phyloP scores from a whole-genome alignment of 1,140 invertebrate genomes.

The Physella acuta region DNA sequence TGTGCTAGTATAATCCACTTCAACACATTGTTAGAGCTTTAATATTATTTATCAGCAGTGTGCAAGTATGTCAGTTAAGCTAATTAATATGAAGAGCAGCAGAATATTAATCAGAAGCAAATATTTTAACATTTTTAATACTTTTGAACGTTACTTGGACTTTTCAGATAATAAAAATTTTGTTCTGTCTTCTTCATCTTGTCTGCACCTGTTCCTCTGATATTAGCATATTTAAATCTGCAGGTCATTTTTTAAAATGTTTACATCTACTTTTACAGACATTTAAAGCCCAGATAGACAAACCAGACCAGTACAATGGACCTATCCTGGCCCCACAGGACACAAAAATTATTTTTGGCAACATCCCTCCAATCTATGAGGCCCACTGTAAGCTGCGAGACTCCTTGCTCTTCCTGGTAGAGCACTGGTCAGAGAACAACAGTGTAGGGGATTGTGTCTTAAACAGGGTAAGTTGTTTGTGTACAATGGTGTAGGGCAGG shows the following conservation, averaged over 20 bases:
- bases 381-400: constrained; percentile 84
- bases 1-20: too few species aligned
- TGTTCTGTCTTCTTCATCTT: neutral
- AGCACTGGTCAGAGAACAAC: constrained; percentile 78
- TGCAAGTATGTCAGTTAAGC: too few species aligned
- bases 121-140: too few species aligned
- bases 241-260: neutral
- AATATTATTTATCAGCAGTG: too few species aligned
- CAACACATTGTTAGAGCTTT: too few species aligned
- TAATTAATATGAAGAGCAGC: too few species aligned
- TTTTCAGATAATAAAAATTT: neutral
- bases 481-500: too few species aligned
- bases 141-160: neutral
- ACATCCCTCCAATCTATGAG: constrained; percentile 90
- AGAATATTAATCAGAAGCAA: too few species aligned
- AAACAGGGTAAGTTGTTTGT: constrained; percentile 76
- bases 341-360: constrained; percentile 93
- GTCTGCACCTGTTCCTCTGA: neutral
- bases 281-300: constrained; percentile 90
- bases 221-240: neutral
- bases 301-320: constrained; percentile 74
- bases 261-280: constrained; percentile 66
- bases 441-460: constrained; percentile 85
- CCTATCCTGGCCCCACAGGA: constrained; percentile 86
- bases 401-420: constrained; percentile 70